Evolutionary conservation across 2,797 vertebrate species (phyloP), one percentile per base, ranked within the genome.

Genomic region (Halcyon leucocephala): DNA sequence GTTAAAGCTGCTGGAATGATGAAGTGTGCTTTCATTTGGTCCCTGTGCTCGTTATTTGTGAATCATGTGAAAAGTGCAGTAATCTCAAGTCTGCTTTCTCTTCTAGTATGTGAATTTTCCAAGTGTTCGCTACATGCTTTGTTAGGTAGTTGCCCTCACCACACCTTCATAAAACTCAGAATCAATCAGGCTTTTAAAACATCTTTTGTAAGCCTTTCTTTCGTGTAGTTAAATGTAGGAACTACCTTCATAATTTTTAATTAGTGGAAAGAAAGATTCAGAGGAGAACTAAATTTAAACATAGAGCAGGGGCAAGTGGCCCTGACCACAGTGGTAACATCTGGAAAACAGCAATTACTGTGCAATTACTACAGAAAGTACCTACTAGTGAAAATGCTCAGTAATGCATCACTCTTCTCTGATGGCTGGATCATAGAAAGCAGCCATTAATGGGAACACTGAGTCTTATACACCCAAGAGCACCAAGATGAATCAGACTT

Each of bases 321-420:
- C 33, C 67, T 82, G 78, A 82, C 64, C 9, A 1, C 42, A 80
- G 41, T 19, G 22, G 44, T 69, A 91, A 74, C 37, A 88, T 64
- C 69, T 80, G 49, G 52, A 96, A 89, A 83, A 1, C 28, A 93
- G 48, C 29, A 87, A 64, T 78, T 85, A 31, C 60, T 90, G 37
- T 74, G 44, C 44, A 89, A 58, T 85, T 85, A 39, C 48, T 77
- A 82, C 21, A 86, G 62, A 90, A 91, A 74, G 46, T 39, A 88
- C 18, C 35, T 57, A 60, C 28, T 21, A 73, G 33, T 54, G 57
- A 90, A 96, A 93, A 86, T 62, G 29, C 65, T 89, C 72, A 86
- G 41, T 31, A 93, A 87, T 39, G 12, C 24, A 65, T 69, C 37
- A 19, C 41, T 82, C 22, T 78, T 74, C 37, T 67, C 41, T 5